Conservation (phyloP, 2,888 invertebrate species). For the Rhodophaea formosa region DNA sequence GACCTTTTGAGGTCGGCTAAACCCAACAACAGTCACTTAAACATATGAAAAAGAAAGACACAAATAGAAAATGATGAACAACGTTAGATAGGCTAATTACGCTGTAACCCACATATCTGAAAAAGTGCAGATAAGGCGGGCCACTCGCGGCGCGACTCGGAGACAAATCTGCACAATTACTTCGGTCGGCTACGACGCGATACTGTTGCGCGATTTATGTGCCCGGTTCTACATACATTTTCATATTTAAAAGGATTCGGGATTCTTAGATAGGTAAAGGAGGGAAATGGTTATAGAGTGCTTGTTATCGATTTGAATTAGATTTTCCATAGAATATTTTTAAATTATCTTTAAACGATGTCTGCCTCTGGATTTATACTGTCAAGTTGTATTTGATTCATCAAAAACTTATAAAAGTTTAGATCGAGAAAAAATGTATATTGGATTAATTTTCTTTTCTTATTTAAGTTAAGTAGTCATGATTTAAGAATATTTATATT, state of each 20-base stretch:
- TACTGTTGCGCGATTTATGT: constrained; percentile 61
- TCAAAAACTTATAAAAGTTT: too few relatives aligned
- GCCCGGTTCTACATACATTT: constrained; percentile 72
- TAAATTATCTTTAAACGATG: too few relatives aligned
- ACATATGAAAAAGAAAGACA: neutral
- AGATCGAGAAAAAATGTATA: too few relatives aligned
- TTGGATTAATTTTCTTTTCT: too few relatives aligned
- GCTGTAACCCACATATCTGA: constrained; percentile 51
- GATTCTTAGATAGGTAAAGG: constrained; percentile 39
- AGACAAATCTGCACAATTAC: constrained; percentile 73
- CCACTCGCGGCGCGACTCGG: constrained; percentile 48
- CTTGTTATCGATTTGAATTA: neutral
- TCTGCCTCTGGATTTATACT: too few relatives aligned
- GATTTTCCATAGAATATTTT: too few relatives aligned
- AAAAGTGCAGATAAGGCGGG: constrained; percentile 49
- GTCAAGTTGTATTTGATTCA: too few relatives aligned
- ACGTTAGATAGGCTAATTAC: constrained; percentile 15
- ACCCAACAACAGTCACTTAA: too few relatives aligned
- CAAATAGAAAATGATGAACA: constrained; percentile 3
- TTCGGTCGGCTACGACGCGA: constrained; percentile 68
- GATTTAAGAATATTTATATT: too few relatives aligned
- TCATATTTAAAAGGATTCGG: constrained; percentile 48
- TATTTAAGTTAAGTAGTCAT: too few relatives aligned
- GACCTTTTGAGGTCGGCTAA: too few relatives aligned
- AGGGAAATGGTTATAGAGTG: neutral